Evolutionary conservation across 2,888 invertebrate genomes (phyloP), one percentile per base, ranked within the genome.

Genomic region (Andrena camellia): DNA sequence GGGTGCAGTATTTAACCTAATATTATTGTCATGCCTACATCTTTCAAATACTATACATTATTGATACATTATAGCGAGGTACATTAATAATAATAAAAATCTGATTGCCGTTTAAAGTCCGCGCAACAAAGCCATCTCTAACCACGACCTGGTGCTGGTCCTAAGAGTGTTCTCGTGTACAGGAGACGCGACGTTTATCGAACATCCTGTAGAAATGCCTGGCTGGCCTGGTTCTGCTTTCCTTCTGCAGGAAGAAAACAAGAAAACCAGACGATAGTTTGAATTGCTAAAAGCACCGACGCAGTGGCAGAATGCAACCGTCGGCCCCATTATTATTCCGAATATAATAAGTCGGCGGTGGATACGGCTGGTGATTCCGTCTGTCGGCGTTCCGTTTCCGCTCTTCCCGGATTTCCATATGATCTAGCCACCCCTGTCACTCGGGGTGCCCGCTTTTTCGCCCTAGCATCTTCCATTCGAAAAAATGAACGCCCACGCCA

Each of bases 271-370:
- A 85, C 69, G 88, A 84, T 86, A 88, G 87, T 89, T 90, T 88
- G 90, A 90, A 90, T 89, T 90, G 89, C 89, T 90, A 90, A 89
- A 85, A 78, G 59, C 83, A 64, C 60, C 59, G 29, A 67, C 66
- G 13, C 23, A 26, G n/a, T 23, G 20, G 20, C 54, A 20, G 48
- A 66, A 33, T 57, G 59, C 73, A 57, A 64, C 42, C 31, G 67
- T 50, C 62, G 26, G 77, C 52, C 83, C 86, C 81, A 86, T 90
- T 89, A 88, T 84, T 83, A 90, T 87, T 90, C 90, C 75, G 85
- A 83, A 88, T 90, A 85, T 90, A 88, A 89, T 88, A 88, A 89
- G 90, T 86, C 76, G 73, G 31, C 64, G 62, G 77, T 78, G 79
- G 87, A 83, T 84, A 78, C 59, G 75, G 33, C 33, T 35, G 70